A percentile compares a stretch with the other conserved stretches of the same genome.
Evolutionary conservation across 2,113 vertebrate species (phyloP).

Genomic region (Acanthisitta chloris): DNA sequence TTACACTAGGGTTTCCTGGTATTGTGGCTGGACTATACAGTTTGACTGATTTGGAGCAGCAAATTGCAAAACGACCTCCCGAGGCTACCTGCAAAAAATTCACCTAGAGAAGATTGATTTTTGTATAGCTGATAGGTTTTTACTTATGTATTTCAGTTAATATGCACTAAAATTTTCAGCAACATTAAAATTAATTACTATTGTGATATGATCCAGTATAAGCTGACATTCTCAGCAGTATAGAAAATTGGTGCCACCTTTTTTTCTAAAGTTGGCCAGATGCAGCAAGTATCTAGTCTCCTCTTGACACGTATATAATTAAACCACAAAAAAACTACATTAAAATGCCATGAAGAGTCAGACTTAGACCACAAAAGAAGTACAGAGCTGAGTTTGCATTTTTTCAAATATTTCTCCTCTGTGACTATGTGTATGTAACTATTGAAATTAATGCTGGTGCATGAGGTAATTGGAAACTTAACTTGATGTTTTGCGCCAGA

Average conservation of each 20-base stretch:
- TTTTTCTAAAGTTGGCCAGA: not conserved
- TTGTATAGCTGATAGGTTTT: not conserved
- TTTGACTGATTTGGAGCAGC: not conserved
- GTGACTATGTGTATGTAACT: conserved; percentile 7
- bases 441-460: conserved; percentile 51
- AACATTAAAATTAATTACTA: not conserved
- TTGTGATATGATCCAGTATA: not conserved
- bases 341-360: conserved; percentile 30
- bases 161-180: not conserved
- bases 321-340: conserved; percentile 55
- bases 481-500: conserved; percentile 42
- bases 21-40: not conserved
- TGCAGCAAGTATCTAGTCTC: not conserved
- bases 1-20: not conserved
- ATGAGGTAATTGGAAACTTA: conserved; percentile 61
- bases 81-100: not conserved
- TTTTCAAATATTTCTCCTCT: conserved; percentile 37
- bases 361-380: conserved; percentile 41
- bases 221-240: not conserved
- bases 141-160: not conserved
- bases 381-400: conserved; percentile 53
- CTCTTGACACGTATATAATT: conserved; percentile 39
- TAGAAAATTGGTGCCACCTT: not conserved
- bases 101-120: not conserved
- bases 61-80: not conserved